Evolutionary conservation across 2,797 vertebrate genomes (phyloP).

Genomic region (Urocyon cinereoargenteus): DNA sequence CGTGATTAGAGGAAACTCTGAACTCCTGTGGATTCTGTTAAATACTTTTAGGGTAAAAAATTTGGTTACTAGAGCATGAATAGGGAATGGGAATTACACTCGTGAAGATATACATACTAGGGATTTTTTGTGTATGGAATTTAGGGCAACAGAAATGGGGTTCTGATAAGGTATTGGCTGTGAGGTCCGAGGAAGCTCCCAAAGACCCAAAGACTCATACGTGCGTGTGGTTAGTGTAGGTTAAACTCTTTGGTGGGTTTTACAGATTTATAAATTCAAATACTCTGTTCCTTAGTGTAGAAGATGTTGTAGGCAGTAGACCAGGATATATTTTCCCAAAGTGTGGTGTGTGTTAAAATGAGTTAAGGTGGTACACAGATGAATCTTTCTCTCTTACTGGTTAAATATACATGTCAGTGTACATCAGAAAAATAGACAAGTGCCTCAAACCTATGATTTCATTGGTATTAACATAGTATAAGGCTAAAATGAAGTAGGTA

Average conservation of each 20-base stretch:
- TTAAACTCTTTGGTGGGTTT: background rate
- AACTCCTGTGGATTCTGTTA: conserved; percentile 16
- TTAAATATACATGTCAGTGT: background rate
- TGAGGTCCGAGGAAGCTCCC: background rate
- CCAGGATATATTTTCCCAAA: background rate
- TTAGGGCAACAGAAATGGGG: conserved; percentile 21
- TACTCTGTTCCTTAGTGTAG: background rate
- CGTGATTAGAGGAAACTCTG: background rate
- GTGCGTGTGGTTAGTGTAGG: background rate
- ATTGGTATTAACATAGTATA: background rate
- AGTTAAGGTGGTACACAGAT: background rate
- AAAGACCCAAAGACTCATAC: background rate
- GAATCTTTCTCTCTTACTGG: conserved; percentile 9
- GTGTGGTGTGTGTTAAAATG: background rate
- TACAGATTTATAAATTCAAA: conserved; percentile 46
- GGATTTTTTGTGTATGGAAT: conserved; percentile 40
- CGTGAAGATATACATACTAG: background rate
- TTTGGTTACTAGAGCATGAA: background rate
- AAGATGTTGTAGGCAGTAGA: background rate
- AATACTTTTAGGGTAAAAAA: background rate
- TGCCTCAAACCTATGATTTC: background rate
- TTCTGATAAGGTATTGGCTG: background rate
- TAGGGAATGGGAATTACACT: background rate
- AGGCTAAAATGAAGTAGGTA: background rate
- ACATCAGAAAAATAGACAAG: background rate